Base-by-base conservation (phyloP, 2,113 vertebrate genomes). In the Cavia porcellus region DNA sequence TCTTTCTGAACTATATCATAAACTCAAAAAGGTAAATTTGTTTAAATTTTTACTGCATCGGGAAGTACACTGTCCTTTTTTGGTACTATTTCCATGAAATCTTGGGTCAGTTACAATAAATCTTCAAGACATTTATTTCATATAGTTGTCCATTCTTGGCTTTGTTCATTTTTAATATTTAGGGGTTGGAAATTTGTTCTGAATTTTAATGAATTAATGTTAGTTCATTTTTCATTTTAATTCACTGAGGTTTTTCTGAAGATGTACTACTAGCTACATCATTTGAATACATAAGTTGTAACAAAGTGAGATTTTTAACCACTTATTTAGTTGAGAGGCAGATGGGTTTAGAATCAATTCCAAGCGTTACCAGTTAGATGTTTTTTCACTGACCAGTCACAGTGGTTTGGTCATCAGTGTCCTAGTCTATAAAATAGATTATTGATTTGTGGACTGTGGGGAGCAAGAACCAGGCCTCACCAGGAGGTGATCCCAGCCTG, bases 11-110 rank as follows among this genome's bases (percentile, higher is more conserved):
- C 32, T 89, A 9, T 42, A 86, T 82, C 24, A 91, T 42, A 89
- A 85, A 85, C 17, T 77, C 47, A 52, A 25, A 96, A 96, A 83
- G 42, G 6, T 91, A 95, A 93, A 75, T 19, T 59, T 85, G 2
- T 82, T 70, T 62, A 64, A 77, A 70, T 9, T 70, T 81, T 88
- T 79, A 87, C 5, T 66, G 72, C 30, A 75, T 86, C 30, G 62
- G 72, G 42, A 70, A 86, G 59, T 4, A 32, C 35, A 59, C 0
- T 30, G 38, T 72, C 17, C 32, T 74, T 80, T 62, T 5, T 22
- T 74, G 74, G 35, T 66, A 86, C 61, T 38, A 32, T 19, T 74
- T n/a, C n/a, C 45, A 70, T 38, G 52, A 89, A 72, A 32, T 50
- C 75, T 47, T 0, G 0, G 7, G 79, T 86, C 72, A 81, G 45